Evolutionary conservation across 2,797 vertebrate genomes (phyloP), one percentile per base, ranked within the genome.

Genomic region (Staurois parvus): DNA sequence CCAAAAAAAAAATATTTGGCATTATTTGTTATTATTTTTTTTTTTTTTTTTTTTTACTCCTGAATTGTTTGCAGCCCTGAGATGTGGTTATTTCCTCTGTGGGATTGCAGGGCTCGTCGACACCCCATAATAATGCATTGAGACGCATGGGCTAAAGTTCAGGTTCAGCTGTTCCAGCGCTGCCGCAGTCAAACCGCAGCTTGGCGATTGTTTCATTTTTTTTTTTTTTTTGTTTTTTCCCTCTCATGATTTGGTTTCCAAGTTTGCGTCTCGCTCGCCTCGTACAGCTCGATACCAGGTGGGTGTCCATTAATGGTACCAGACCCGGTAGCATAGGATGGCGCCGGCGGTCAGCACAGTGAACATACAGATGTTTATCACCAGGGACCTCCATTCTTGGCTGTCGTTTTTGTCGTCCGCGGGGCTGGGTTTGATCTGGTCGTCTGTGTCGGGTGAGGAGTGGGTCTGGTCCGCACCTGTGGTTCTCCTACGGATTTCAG

Each of bases 311-410:
- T 97, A 99, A 85, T 99, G 98, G 90, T 97, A 98, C 92, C 93
- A 99, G 85, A 94, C 95, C 94, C 97, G 94, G 93, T 99, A 99
- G 91, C 96, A 99, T 90, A 96, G 93, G 69, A 98, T 99, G 30
- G 96, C 97, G 70, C 97, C 95, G 1, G 98, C 94, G 0, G 95
- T 96, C 83, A 99, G 92, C 37, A 94, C 95, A 0, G 98, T 96
- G 95, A 96, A 96, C 93, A 99, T 89, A 91, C 97, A 99, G 88
- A 97, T 88, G 15, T 96, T 97, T 93, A 96, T 90, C 62, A 98
- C 89, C 69, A 97, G 92, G 62, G 97, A 96, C 88, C 96, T 96
- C 97, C 97, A 98, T 0, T 92, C 92, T 29, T 92, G 77, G 59
- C 87, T 90, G 76, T 92, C 90, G 2, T 92, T 92, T 1, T 92